Base-by-base conservation (phyloP, 2,888 invertebrate species). In the Cataglyphis rosenhaueri region DNA sequence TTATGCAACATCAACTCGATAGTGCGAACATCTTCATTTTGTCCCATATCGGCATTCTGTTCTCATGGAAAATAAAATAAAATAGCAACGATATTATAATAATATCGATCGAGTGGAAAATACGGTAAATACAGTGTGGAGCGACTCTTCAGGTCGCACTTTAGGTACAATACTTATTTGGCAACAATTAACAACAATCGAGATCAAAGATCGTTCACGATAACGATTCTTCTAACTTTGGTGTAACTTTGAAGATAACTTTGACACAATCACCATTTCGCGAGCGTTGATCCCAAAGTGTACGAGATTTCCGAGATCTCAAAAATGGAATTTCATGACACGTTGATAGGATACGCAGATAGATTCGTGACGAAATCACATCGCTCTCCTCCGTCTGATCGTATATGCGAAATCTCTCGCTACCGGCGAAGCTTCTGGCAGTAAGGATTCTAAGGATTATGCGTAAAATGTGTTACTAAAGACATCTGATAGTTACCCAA, bases 171-270 rank as follows among this genome's bases (percentile, higher is more conserved):
- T 90, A 92, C 87, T 91, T 93, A 94, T 86, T 94, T 94, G 94
- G 94, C 94, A 94, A 94, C 94, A 93, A 94, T 94, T 91, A 94
- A 94, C 93, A 94, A 94, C 94, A 92, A 94, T 92, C 89, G 91
- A 92, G 92, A 92, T 91, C 89, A 84, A 88, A 81, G 88, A 83
- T 88, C 66, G 74, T 79, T 81, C 85, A 76, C 83, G 84, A 73
- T 81, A 70, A 44, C 62, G 73, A 74, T 52, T 59, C 55, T 62
- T 55, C 64, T 12, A 48, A 59, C 35, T 48, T 48, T 74, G 62
- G 32, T 21, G 12, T 55, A 64, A 15, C 76, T 48, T 57, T 44
- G 65, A 44, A 55, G 55, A 12, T 76, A 57, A 75, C 25, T 41
- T 75, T 41, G 65, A 25, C 41, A 35, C 59, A 15, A 78, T 44